Percentiles rank a stretch among this genome's conserved stretches.
These are phyloP conservation scores for Crypturellus undulatus DNA, from an alignment of 2,113 vertebrate genomes.

Conservation along the genomic window DNA sequence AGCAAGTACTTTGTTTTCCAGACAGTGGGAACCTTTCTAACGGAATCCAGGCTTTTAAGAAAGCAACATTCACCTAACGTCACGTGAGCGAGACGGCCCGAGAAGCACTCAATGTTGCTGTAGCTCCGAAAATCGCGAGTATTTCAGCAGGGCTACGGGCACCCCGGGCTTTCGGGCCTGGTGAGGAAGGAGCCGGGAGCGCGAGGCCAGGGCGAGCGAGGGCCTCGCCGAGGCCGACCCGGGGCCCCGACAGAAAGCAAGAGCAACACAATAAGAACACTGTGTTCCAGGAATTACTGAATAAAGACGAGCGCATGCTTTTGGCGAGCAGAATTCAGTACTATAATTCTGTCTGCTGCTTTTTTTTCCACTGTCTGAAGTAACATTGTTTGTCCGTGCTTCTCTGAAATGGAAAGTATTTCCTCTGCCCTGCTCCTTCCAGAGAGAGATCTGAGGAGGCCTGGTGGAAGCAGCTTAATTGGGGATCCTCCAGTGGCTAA, in stretches of 20 bases:
- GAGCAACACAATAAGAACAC: slow-evolving; percentile 64
- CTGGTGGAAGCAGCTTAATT: slow-evolving; percentile 61
- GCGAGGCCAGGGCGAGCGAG: neutral
- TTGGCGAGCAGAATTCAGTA: slow-evolving; percentile 6
- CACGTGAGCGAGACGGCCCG: neutral
- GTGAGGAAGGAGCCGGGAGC: neutral
- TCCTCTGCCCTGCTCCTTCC: slow-evolving; percentile 36
- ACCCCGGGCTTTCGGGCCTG: neutral
- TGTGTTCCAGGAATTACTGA: slow-evolving; percentile 68
- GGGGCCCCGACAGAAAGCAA: neutral
- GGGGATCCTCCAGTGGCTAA: slow-evolving; percentile 49
- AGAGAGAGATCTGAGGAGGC: slow-evolving; percentile 58
- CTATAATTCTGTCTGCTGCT: slow-evolving; percentile 29
- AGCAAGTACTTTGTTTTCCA: slow-evolving; percentile 67
- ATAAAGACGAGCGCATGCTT: slow-evolving; percentile 60
- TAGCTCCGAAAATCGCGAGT: neutral
- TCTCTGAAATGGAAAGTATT: slow-evolving; percentile 71
- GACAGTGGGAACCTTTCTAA: slow-evolving; percentile 59
- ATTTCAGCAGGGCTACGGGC: neutral
- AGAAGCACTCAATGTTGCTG: neutral
- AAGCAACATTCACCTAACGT: neutral
- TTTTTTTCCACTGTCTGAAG: slow-evolving; percentile 54
- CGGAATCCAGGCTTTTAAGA: slow-evolving; percentile 52
- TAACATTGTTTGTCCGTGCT: slow-evolving; percentile 37
- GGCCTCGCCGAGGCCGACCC: neutral